Percentiles rank a stretch among this genome's conserved stretches.
phyloP scores from a whole-genome alignment of 2,113 vertebrate genomes.

The Oryzias curvinotus region DNA sequence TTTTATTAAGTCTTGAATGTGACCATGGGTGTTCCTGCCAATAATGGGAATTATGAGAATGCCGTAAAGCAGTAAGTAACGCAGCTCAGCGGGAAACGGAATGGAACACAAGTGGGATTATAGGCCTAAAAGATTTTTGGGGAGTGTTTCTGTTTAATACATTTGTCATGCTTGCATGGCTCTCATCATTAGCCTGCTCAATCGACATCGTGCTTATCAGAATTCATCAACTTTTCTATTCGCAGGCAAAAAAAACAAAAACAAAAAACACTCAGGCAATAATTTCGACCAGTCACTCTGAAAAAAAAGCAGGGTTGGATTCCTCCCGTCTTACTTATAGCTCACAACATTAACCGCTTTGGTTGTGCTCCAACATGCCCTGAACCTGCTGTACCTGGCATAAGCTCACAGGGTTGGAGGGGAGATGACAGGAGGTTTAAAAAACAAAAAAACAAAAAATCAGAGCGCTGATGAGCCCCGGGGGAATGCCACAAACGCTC shows the following conservation, averaged over 20 bases:
- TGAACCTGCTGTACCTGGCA: constrained; percentile 18
- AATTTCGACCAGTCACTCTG: neutral
- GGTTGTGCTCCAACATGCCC: constrained; percentile 12
- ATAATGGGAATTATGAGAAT: constrained; percentile 24
- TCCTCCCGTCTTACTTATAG: no score
- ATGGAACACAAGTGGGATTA: constrained; percentile 24
- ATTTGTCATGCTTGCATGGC: constrained; percentile 17
- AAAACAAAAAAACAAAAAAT: constrained; percentile 45
- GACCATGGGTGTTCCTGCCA: constrained; percentile 21
- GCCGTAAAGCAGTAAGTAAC: constrained; percentile 36
- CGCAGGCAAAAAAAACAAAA: neutral
- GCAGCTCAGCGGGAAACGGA: constrained; percentile 22
- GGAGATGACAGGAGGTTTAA: constrained; percentile 31
- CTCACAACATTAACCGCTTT: no score
- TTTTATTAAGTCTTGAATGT: constrained; percentile 35
- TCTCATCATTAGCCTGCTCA: constrained; percentile 15
- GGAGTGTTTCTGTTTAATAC: constrained; percentile 5
- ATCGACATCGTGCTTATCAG: constrained; percentile 13
- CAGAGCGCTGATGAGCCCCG: constrained; percentile 32
- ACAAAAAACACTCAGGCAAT: constrained; percentile 9
- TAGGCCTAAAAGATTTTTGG: constrained; percentile 21
- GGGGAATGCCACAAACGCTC: constrained; percentile 44
- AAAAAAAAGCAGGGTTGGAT: neutral
- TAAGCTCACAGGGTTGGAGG: constrained; percentile 45
- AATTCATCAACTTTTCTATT: neutral